Percentiles rank a stretch among this genome's conserved stretches.
phyloP scores from a whole-genome alignment of 2,888 invertebrate genomes.

The Lepetodrilus schrolli region DNA sequence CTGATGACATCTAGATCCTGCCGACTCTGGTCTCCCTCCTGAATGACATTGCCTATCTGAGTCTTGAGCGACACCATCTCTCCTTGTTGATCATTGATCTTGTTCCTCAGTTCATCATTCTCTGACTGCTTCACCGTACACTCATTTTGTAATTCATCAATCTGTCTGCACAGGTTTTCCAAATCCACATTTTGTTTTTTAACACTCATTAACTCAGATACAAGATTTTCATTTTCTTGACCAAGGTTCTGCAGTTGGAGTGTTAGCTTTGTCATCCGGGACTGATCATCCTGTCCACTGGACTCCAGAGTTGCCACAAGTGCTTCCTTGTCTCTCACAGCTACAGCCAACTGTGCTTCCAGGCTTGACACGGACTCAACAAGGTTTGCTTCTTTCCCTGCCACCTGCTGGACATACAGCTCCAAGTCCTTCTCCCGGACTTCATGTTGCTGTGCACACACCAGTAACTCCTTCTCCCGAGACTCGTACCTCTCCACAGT shows the following conservation, averaged over 20 bases:
- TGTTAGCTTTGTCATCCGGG: background rate
- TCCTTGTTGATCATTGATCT: constrained; percentile 28
- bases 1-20: constrained; percentile 14
- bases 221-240: background rate
- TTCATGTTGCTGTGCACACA: constrained; percentile 3
- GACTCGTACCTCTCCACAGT: background rate
- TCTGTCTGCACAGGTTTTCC: constrained; percentile 3
- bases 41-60: constrained; percentile 26
- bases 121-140: constrained; percentile 38
- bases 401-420: background rate
- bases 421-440: background rate
- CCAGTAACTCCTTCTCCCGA: constrained; percentile 2
- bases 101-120: constrained; percentile 34
- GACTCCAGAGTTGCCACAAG: background rate
- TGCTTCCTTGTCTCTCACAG: background rate
- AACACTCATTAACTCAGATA: background rate
- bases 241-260: constrained; percentile 1
- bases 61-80: constrained; percentile 6
- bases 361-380: background rate
- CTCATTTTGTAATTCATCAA: constrained; percentile 31
- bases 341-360: background rate
- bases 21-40: background rate
- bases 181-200: background rate
- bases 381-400: constrained; percentile 1
- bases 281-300: constrained; percentile 8